Evolutionary conservation across 2,797 vertebrate species (phyloP), one percentile per base, ranked within the genome.

Genomic region (Notoglanidium macrostoma): DNA sequence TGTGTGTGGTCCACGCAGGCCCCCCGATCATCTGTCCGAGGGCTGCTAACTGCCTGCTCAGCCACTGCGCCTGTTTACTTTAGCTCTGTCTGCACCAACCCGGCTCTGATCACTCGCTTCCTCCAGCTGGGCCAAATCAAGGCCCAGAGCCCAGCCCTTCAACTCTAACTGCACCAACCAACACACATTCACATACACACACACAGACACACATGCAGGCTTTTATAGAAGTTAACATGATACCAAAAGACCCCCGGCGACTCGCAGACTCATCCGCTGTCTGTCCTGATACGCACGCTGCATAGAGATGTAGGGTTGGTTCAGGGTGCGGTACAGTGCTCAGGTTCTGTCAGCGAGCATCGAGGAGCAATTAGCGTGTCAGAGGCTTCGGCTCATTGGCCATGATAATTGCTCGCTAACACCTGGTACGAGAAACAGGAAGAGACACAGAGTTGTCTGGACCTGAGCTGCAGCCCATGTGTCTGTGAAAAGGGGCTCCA

Each of bases 31-130:
- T 98, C 97, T 98, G 98, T 98, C 97, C 98, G 95, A 95, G 96
- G 97, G 96, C 98, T 96, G 97, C 98, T 97, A 96, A 97, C 97
- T 97, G 98, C 97, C 97, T 97, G 97, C 97, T 95, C 96, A 97
- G 96, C 97, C 98, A 97, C 97, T 97, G 96, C 95, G 96, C 92
- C 95, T 99, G 98, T 99, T 99, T 99, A 99, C 98, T 97, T 98
- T 98, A 98, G 96, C 96, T 97, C 97, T 97, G 97, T 99, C 97
- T 98, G 97, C 98, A 97, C 96, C 97, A 95, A 95, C 96, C 96
- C 96, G 96, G 95, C 96, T 97, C 96, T 93, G 97, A 97, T 97
- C 94, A 94, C 96, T 96, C 96, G 96, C 96, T 97, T 97, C 96
- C 96, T 97, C 97, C 98, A 99, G 98, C 98, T 99, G 98, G 96